Evolutionary conservation across 1,140 invertebrate genomes (phyloP).

Genomic region (Drosophila tropicalis): DNA sequence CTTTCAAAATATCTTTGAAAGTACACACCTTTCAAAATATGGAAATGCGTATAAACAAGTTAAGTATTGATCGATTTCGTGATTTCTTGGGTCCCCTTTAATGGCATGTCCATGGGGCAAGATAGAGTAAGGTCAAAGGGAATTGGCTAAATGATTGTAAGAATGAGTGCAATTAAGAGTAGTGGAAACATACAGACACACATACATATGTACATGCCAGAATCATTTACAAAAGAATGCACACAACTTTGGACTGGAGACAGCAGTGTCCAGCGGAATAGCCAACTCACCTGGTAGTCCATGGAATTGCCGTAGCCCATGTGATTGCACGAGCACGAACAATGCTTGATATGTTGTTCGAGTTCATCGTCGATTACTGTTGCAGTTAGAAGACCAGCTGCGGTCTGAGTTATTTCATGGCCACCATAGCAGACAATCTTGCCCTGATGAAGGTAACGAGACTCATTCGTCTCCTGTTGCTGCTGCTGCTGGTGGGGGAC

Average conservation of each 20-base stretch:
- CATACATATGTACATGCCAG: slow-evolving; percentile 42
- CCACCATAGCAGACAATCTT: slow-evolving; percentile 16
- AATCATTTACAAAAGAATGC: slow-evolving; percentile 57
- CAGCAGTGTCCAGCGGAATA: neutral
- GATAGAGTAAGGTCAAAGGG: neutral
- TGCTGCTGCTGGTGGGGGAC: slow-evolving; percentile 25
- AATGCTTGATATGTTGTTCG: slow-evolving; percentile 92
- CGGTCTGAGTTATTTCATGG: slow-evolving; percentile 45
- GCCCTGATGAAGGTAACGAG: slow-evolving; percentile 39
- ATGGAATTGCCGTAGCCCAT: slow-evolving; percentile 95
- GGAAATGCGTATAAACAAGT: too few species aligned
- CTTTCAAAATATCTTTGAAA: too few species aligned
- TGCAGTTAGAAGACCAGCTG: slow-evolving; percentile 35
- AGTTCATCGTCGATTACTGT: slow-evolving; percentile 88
- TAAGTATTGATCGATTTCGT: too few species aligned
- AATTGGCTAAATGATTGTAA: slow-evolving; percentile 9
- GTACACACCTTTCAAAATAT: too few species aligned
- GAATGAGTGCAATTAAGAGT: slow-evolving; percentile 65
- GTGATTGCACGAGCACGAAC: slow-evolving; percentile 94
- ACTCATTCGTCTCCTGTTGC: slow-evolving; percentile 56
- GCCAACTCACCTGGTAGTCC: slow-evolving; percentile 91
- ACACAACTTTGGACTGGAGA: neutral
- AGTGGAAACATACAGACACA: neutral
- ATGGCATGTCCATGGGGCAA: neutral
- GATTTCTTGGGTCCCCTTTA: too few species aligned